phyloP scores from a whole-genome alignment of 2,113 vertebrate genomes.

The Chaetodon auriga region DNA sequence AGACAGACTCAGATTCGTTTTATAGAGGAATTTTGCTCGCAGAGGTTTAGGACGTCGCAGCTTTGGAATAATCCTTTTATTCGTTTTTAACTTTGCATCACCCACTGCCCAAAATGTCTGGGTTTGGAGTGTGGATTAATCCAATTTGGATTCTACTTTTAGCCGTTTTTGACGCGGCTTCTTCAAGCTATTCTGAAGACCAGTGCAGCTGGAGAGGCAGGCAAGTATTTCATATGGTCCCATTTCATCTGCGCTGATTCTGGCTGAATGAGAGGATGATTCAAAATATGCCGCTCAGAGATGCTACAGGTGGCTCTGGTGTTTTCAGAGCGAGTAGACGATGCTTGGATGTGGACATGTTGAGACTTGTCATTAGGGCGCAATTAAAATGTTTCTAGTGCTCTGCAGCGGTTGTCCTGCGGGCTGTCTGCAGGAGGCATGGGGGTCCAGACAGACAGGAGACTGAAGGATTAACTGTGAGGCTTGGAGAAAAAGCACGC shows the following conservation, averaged over 20 bases:
- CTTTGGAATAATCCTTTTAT: constrained; percentile 40
- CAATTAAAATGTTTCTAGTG: constrained; percentile 58
- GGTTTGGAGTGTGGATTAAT: constrained; percentile 67
- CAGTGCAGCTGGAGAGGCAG: constrained; percentile 93
- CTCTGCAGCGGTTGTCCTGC: constrained; percentile 44
- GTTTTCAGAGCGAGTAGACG: neutral
- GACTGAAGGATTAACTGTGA: constrained; percentile 48
- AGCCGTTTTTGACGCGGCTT: constrained; percentile 63
- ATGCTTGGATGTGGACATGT: constrained; percentile 41
- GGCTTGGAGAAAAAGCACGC: neutral
- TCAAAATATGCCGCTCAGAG: neutral
- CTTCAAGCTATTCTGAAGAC: constrained; percentile 84
- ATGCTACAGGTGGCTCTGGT: constrained; percentile 17
- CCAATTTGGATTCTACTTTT: constrained; percentile 81
- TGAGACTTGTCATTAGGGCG: constrained; percentile 46
- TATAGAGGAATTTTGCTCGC: constrained; percentile 15
- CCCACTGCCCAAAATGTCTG: constrained; percentile 63
- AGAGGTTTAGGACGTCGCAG: constrained; percentile 12
- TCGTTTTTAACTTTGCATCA: constrained; percentile 2
- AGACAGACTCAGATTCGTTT: constrained; percentile 27
- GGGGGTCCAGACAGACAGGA: constrained; percentile 64
- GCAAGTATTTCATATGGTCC: constrained; percentile 70
- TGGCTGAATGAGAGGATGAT: neutral
- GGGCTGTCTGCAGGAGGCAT: constrained; percentile 66
- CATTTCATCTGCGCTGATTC: neutral